Evolutionary conservation across 2,888 invertebrate species (phyloP), one percentile per base, ranked within the genome.

Genomic region (Lordiphosa fenestrarum): DNA sequence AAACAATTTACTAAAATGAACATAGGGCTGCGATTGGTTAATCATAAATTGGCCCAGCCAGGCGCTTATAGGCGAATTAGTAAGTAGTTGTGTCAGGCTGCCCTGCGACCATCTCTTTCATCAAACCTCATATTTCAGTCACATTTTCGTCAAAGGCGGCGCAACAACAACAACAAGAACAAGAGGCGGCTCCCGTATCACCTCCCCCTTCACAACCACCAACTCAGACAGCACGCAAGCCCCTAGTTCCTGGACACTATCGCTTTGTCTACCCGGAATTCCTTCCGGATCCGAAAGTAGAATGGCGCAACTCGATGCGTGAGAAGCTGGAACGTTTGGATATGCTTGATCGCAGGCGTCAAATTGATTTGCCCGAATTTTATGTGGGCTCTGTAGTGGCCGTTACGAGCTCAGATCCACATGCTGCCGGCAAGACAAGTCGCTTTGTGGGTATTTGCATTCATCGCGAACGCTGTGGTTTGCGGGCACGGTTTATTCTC

Each of bases 371-470:
- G 68, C 99, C 99, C 0, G 98, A 99, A 88, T 99, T 99, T 91
- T 99, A 98, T 91, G 98, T 98, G 83, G 99, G 98, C 10, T 95
- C 96, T 25, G 93, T 98, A 60, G 75, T 99, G 86, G 95, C 96
- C 33, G 97, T 98, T 0, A 95, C 95, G 2, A 93, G 94, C 66
- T 93, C 97, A 0, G 98, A 98, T 89, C 92, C 91, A 4, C 95
- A 97, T 91, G 93, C 96, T 2, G 93, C 95, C 25, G 94, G 94
- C 44, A 98, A 98, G 90, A 91, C 92, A 0, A 96, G 94, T 83
- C 92, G 94, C 85, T 97, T 90, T 62, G 87, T 90, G 6, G 90
- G 99, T 3, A 97, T 99, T 80, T 99, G 99, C 86, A 98, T 98
- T 73, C 92, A 95, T 72, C 91, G 97, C 51, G 92, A 92, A 72